phyloP scores from a whole-genome alignment of 2,888 invertebrate species.

The Cerceris ruficornis region DNA sequence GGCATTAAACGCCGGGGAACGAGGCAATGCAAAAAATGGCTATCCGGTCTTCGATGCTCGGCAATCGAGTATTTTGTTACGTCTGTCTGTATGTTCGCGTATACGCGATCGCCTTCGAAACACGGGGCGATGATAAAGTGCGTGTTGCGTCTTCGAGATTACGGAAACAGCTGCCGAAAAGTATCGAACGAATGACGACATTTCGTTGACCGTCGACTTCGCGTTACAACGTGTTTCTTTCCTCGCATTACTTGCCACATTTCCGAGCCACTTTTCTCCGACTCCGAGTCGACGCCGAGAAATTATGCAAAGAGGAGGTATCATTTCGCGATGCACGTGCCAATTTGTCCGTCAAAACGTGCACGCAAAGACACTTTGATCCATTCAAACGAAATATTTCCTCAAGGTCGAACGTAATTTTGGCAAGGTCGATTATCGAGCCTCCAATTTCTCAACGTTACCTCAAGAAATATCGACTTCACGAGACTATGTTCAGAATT shows the following conservation, averaged over 20 bases:
- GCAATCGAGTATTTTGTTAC: background rate
- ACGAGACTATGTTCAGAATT: background rate
- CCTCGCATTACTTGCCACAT: background rate
- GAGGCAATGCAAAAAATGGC: background rate
- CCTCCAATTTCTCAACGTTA: too few relatives aligned
- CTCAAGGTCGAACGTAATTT: background rate
- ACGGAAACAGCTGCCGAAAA: constrained; percentile 29
- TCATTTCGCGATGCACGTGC: too few relatives aligned
- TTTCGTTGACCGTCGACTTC: constrained; percentile 3
- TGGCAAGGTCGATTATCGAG: too few relatives aligned
- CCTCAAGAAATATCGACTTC: background rate
- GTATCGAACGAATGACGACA: constrained; percentile 23
- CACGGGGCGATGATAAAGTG: constrained; percentile 16
- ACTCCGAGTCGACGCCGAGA: background rate
- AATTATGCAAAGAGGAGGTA: background rate
- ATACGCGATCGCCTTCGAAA: background rate
- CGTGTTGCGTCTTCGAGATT: constrained; percentile 29
- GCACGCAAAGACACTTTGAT: too few relatives aligned
- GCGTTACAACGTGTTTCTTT: constrained; percentile 16
- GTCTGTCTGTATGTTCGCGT: background rate
- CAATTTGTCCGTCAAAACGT: too few relatives aligned
- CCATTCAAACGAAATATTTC: too few relatives aligned
- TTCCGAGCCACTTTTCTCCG: background rate
- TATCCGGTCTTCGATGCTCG: background rate
- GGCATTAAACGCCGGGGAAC: background rate